phyloP scores from a whole-genome alignment of 1,140 invertebrate genomes.

The Drosophila mojavensis region DNA sequence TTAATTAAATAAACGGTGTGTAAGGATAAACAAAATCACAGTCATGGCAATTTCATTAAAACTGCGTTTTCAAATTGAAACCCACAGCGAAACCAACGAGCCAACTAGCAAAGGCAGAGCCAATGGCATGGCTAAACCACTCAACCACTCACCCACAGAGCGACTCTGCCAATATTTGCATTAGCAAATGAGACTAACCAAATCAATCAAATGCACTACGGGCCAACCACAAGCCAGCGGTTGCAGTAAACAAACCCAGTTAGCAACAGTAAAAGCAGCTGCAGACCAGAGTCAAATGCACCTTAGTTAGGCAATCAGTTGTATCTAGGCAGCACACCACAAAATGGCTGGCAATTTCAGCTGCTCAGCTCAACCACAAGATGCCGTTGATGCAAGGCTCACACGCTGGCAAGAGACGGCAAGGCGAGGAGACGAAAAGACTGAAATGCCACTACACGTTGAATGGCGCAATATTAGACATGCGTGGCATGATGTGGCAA shows the following conservation, averaged over 20 bases:
- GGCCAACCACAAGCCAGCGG: conserved; percentile 62
- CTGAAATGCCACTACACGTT: neutral
- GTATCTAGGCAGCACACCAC: conserved; percentile 47
- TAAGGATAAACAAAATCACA: conserved; percentile 69
- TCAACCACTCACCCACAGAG: neutral
- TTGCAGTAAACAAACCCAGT: conserved; percentile 49
- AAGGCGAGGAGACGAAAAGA: conserved; percentile 24
- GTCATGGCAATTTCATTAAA: conserved; percentile 66
- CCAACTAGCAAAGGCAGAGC: neutral
- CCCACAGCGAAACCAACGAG: neutral
- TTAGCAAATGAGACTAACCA: conserved; percentile 70
- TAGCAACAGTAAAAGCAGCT: neutral
- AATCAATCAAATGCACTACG: conserved; percentile 69
- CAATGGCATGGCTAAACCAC: conserved; percentile 8
- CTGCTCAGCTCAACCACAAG: conserved; percentile 56
- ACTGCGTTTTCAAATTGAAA: conserved; percentile 35
- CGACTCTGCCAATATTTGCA: conserved; percentile 63
- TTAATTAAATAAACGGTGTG: conserved; percentile 72
- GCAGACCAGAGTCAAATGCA: conserved; percentile 17
- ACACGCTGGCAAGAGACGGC: too few relatives aligned
- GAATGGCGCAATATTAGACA: conserved; percentile 39
- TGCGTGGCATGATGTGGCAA: conserved; percentile 46
- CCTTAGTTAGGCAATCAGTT: conserved; percentile 52
- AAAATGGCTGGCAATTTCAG: conserved; percentile 60
- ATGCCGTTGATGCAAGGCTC: too few relatives aligned